Evolutionary conservation across 2,797 vertebrate species (phyloP).

Genomic region (Acomys russatus): DNA sequence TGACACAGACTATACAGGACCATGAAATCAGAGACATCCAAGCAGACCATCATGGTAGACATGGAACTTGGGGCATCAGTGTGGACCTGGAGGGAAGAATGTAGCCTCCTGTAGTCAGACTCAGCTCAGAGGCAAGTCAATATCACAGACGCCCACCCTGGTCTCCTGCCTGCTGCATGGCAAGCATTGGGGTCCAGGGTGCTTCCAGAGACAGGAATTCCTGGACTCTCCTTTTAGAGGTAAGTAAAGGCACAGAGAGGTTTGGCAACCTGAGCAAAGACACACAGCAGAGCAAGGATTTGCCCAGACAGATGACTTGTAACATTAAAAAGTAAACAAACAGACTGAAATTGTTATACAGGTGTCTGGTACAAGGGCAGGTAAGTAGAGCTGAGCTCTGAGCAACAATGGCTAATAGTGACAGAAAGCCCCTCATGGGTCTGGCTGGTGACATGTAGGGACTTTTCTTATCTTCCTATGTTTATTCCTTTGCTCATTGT

Average conservation of each 20-base stretch:
- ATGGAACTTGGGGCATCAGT: too few relatives aligned
- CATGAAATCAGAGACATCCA: background rate
- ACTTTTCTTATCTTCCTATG: background rate
- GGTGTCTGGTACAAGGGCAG: background rate
- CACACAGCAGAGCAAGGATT: background rate
- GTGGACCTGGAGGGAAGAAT: background rate
- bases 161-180: rapidly evolving
- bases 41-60: rapidly evolving
- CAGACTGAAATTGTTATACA: background rate
- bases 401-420: background rate
- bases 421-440: too few relatives aligned
- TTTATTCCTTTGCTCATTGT: background rate
- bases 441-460: background rate
- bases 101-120: background rate
- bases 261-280: background rate
- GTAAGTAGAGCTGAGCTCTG: background rate
- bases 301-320: background rate
- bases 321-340: rapidly evolving
- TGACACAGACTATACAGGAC: rapidly evolving
- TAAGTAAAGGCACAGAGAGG: conserved; percentile 3
- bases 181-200: rapidly evolving
- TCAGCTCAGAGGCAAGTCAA: background rate
- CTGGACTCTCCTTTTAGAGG: background rate
- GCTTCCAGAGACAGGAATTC: too few relatives aligned
- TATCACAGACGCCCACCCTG: rapidly evolving